These are phyloP conservation scores for Polypedilum pembai DNA, from an alignment of 1,140 invertebrate genomes.

Conservation along the genomic window DNA sequence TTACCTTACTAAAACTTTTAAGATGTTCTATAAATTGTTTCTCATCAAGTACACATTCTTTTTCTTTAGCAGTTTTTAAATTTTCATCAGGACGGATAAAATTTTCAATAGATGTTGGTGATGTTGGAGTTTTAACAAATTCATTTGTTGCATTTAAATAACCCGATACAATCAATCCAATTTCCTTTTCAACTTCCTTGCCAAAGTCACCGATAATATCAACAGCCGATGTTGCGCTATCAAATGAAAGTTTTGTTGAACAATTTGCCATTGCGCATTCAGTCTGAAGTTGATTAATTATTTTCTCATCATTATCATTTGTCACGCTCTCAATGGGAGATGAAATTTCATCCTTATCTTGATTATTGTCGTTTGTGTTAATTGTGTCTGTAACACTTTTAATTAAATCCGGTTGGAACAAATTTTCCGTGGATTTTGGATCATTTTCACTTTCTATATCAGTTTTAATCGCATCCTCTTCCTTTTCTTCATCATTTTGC, in stretches of 20 bases:
- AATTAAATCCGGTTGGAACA: slow-evolving; percentile 19
- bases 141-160: slow-evolving; percentile 30
- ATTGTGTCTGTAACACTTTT: slow-evolving; percentile 9
- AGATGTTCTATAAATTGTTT: slow-evolving; percentile 19
- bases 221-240: slow-evolving; percentile 31
- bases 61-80: background rate
- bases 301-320: slow-evolving; percentile 8
- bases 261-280: background rate
- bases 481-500: background rate
- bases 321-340: background rate
- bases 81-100: slow-evolving; percentile 20
- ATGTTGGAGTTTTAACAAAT: slow-evolving; percentile 26
- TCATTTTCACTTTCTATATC: slow-evolving; percentile 22
- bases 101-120: slow-evolving; percentile 31
- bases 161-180: slow-evolving; percentile 37
- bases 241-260: slow-evolving; percentile 28
- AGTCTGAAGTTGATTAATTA: slow-evolving; percentile 23
- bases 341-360: slow-evolving; percentile 10
- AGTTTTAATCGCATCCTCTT: slow-evolving; percentile 28
- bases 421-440: background rate
- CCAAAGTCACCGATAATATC: slow-evolving; percentile 44
- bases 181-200: slow-evolving; percentile 42
- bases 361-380: slow-evolving; percentile 24
- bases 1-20: slow-evolving; percentile 24
- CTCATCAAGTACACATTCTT: background rate